phyloP scores from a whole-genome alignment of 2,113 vertebrate species.

The Anarrhichthys ocellatus region DNA sequence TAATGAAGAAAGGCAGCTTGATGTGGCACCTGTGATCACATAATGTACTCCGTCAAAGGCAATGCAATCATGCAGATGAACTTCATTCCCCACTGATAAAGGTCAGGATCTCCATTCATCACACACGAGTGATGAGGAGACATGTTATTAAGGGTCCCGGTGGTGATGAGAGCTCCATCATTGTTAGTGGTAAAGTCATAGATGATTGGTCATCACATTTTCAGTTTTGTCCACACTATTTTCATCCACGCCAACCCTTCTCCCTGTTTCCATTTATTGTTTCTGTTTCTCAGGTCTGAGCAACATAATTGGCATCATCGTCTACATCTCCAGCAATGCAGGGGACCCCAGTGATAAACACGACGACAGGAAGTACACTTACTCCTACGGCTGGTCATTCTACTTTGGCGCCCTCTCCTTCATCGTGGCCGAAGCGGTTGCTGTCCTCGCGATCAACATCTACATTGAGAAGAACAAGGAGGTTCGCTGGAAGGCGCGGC shows the following conservation, averaged over 20 bases:
- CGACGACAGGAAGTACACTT: conserved; percentile 96
- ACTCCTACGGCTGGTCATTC: conserved; percentile 98
- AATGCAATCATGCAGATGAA: conserved; percentile 28
- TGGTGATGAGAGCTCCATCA: conserved; percentile 7
- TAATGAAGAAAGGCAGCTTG: conserved; percentile 25
- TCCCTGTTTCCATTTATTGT: background rate
- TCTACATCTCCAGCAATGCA: conserved; percentile 99
- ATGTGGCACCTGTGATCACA: conserved; percentile 20
- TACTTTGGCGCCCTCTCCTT: conserved; percentile 99
- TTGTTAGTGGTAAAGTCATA: background rate
- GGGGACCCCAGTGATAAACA: conserved; percentile 96
- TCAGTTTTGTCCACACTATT: background rate
- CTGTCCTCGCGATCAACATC: conserved; percentile 97
- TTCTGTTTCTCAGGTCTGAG: conserved; percentile 88
- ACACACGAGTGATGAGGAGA: conserved; percentile 14
- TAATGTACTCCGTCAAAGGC: conserved; percentile 12
- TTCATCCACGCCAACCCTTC: background rate
- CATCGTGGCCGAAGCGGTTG: conserved; percentile 96
- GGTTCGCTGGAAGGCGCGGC: conserved; percentile 89
- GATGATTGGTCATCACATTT: background rate
- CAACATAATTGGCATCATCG: conserved; percentile 99
- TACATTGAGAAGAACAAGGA: conserved; percentile 98
- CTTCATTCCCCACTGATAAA: background rate
- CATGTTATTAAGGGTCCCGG: background rate
- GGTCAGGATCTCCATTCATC: conserved; percentile 24